Percentiles rank a stretch among this genome's conserved stretches.
phyloP scores from a whole-genome alignment of 2,888 invertebrate genomes.

The Cerastis rubricosa region DNA sequence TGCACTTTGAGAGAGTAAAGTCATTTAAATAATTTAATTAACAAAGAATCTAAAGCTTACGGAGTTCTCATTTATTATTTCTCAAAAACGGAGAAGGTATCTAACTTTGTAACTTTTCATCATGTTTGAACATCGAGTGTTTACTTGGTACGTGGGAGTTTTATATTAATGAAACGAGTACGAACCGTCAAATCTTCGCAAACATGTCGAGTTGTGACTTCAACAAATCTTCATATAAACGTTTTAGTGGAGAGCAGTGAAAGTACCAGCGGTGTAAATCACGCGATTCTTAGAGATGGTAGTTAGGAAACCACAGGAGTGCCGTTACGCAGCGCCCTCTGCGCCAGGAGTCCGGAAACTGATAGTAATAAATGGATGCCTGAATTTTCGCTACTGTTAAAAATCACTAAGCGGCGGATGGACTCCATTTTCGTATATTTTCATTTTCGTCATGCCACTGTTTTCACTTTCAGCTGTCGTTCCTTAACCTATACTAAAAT shows the following conservation, averaged over 20 bases:
- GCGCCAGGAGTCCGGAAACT: constrained; percentile 70
- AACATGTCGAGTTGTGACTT: constrained; percentile 58
- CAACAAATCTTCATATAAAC: constrained; percentile 75
- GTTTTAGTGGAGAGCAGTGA: constrained; percentile 65
- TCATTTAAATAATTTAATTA: constrained; percentile 84
- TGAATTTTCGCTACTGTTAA: constrained; percentile 73
- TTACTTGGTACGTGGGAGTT: constrained; percentile 41
- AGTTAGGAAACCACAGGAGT: constrained; percentile 81
- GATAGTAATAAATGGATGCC: constrained; percentile 80
- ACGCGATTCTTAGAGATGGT: constrained; percentile 76
- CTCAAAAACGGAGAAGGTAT: constrained; percentile 62
- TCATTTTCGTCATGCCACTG: not conserved
- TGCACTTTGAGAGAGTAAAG: constrained; percentile 80
- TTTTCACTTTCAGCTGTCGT: not conserved
- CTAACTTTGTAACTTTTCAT: constrained; percentile 65
- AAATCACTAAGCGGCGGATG: constrained; percentile 68
- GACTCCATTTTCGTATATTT: constrained; percentile 36
- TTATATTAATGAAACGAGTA: constrained; percentile 58
- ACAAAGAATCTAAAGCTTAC: constrained; percentile 78
- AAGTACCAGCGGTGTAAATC: constrained; percentile 78
- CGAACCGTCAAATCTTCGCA: constrained; percentile 29
- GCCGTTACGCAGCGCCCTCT: constrained; percentile 75
- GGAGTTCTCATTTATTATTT: constrained; percentile 76
- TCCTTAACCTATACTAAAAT: not conserved
- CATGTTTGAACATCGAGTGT: constrained; percentile 52